Conservation (phyloP, 2,113 vertebrate species). For the Tinamus guttatus region DNA sequence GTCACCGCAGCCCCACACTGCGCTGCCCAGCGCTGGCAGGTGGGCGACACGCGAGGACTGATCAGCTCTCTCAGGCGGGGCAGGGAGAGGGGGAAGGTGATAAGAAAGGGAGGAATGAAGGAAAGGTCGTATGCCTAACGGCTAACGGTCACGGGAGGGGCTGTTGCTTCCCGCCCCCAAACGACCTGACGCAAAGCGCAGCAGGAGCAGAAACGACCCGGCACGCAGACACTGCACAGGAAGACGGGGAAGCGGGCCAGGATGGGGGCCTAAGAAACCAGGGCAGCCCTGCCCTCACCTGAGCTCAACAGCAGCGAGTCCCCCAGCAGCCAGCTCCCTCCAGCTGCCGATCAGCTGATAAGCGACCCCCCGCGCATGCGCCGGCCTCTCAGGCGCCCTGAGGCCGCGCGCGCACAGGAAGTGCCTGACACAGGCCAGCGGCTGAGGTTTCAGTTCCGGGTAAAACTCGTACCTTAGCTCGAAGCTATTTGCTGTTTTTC, state of each 20-base stretch:
- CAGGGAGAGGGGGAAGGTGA: too few relatives aligned
- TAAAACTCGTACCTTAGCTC: too few relatives aligned
- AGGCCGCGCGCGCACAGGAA: background rate
- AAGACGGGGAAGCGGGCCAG: too few relatives aligned
- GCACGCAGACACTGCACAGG: too few relatives aligned
- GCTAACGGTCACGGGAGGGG: background rate
- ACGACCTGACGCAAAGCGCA: background rate
- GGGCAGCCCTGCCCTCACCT: background rate
- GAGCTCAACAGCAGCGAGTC: background rate
- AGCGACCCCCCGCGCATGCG: background rate
- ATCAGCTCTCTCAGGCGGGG: background rate
- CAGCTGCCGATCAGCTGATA: slow-evolving; percentile 31
- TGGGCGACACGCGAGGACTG: too few relatives aligned
- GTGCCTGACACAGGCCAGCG: background rate
- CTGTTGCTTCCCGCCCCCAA: too few relatives aligned
- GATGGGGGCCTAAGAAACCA: too few relatives aligned
- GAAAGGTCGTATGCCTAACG: too few relatives aligned
- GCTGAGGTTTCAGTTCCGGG: background rate
- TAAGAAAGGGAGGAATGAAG: too few relatives aligned
- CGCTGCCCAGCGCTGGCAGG: too few relatives aligned
- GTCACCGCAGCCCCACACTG: too few relatives aligned
- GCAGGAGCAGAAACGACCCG: background rate
- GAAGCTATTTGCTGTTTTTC: too few relatives aligned
- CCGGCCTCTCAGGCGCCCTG: background rate
- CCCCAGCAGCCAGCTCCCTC: background rate